These are phyloP conservation scores for Alethe diademata DNA, from an alignment of 2,113 vertebrate species.

Conservation along the genomic window DNA sequence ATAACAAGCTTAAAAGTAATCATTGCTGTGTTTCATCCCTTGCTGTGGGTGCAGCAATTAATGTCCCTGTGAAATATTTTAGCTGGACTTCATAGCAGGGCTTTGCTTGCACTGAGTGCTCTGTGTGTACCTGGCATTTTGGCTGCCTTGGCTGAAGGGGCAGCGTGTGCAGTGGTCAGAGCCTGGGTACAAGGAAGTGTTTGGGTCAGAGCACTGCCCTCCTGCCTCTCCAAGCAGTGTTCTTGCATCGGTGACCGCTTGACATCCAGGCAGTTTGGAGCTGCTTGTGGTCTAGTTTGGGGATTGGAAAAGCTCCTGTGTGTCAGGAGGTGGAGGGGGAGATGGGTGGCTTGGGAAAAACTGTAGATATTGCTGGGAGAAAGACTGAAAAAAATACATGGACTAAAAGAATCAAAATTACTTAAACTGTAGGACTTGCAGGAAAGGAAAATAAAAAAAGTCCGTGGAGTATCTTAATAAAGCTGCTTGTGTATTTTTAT, in stretches of 20 bases:
- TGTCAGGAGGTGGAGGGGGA: not conserved
- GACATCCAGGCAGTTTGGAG: not conserved
- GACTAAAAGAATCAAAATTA: not conserved
- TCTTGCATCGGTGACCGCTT: fast-evolving
- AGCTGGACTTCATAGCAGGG: not conserved
- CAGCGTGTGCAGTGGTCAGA: fast-evolving
- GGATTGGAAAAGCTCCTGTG: not conserved
- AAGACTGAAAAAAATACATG: fast-evolving
- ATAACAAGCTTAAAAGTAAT: not conserved
- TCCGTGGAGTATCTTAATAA: not conserved
- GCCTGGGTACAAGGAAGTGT: not conserved
- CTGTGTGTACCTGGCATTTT: not conserved
- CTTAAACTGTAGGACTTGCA: not conserved
- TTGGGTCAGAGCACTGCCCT: not conserved
- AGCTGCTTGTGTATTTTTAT: not conserved
- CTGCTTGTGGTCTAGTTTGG: not conserved
- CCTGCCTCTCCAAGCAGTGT: not conserved
- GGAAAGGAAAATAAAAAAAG: not conserved
- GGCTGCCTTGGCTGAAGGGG: not conserved
- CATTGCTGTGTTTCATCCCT: not conserved
- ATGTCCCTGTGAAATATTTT: not conserved
- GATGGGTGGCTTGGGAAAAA: not conserved
- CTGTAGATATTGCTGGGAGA: not conserved
- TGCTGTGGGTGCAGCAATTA: not conserved
- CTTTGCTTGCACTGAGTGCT: not conserved